These are phyloP conservation scores for Onychostruthus taczanowskii DNA, from an alignment of 2,113 vertebrate species.

Conservation along the genomic window DNA sequence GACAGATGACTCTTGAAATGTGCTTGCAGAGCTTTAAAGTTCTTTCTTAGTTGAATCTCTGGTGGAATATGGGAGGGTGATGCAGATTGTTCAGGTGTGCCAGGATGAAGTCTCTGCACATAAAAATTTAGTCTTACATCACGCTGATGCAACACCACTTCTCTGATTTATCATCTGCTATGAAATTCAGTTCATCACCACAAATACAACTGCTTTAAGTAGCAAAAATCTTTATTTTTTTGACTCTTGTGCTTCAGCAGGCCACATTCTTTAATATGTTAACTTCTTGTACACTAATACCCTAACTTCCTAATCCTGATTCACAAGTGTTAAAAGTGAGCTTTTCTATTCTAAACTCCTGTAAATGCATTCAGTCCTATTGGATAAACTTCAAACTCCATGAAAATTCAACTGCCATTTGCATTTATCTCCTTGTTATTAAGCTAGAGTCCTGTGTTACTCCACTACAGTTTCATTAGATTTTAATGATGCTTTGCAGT, in stretches of 20 bases:
- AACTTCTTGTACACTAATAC: conserved; percentile 23
- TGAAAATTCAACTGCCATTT: conserved; percentile 34
- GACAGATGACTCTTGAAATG: background rate
- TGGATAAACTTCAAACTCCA: background rate
- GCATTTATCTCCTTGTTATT: conserved; percentile 34
- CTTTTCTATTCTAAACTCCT: background rate
- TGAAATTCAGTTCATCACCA: background rate
- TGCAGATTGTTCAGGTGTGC: background rate
- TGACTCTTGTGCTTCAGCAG: background rate
- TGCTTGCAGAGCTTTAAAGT: background rate
- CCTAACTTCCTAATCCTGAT: background rate
- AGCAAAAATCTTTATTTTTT: background rate
- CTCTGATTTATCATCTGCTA: background rate
- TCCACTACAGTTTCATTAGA: conserved; percentile 27
- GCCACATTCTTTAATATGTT: background rate
- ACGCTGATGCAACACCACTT: background rate
- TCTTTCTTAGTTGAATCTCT: background rate
- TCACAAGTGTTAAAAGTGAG: background rate
- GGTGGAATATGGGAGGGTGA: background rate
- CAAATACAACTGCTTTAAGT: background rate
- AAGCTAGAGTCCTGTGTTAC: conserved; percentile 21
- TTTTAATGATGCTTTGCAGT: conserved; percentile 58
- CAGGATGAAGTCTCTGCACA: background rate
- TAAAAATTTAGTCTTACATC: background rate
- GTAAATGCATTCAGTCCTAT: background rate